These are phyloP conservation scores for Diceros bicornis DNA, from an alignment of 2,797 vertebrate species.

Conservation along the genomic window DNA sequence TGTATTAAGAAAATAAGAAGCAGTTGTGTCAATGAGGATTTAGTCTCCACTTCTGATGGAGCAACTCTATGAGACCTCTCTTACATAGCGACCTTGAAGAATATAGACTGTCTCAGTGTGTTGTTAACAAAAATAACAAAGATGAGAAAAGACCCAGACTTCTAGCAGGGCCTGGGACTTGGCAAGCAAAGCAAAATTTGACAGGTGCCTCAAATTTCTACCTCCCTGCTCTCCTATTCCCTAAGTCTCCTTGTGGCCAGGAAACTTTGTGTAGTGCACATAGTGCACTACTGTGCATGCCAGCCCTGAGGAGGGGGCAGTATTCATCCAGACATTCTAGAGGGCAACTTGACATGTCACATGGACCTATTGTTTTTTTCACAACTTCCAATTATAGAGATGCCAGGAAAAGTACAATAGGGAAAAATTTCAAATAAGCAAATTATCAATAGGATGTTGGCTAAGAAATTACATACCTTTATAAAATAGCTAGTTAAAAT, in stretches of 20 bases:
- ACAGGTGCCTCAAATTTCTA: neutral
- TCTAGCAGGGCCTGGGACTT: neutral
- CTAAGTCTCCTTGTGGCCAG: neutral
- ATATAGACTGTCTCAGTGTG: neutral
- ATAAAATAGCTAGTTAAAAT: neutral
- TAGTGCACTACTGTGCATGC: too few species aligned
- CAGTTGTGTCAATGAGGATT: neutral
- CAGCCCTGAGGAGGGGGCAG: neutral
- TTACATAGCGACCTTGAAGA: neutral
- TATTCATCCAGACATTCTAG: neutral
- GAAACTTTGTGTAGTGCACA: too few species aligned
- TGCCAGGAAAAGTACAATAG: neutral
- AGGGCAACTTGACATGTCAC: neutral
- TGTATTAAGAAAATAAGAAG: neutral
- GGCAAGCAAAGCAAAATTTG: neutral
- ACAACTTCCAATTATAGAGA: neutral
- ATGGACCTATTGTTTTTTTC: neutral
- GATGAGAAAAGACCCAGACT: neutral
- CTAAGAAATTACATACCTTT: neutral
- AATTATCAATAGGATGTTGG: neutral
- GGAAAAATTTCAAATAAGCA: neutral
- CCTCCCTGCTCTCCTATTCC: neutral
- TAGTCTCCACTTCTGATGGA: neutral
- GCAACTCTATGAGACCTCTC: neutral
- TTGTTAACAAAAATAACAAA: neutral